A percentile compares a stretch with the other conserved stretches of the same genome.
Conservation (phyloP, 1,140 invertebrate genomes). For the Varroa destructor region DNA sequence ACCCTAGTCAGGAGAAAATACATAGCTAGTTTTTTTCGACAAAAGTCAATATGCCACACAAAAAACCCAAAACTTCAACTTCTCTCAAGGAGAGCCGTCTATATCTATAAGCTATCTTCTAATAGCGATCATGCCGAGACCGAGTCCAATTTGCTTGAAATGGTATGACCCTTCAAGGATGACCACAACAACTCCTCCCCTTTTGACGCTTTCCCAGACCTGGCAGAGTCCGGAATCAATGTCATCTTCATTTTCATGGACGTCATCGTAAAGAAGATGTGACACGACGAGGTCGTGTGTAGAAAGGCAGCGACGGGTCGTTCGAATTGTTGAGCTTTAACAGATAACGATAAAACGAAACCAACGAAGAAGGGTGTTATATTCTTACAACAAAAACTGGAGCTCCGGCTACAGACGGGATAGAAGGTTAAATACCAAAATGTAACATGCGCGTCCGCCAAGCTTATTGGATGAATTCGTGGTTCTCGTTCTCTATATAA, state of each 20-base stretch:
- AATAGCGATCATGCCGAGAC: neutral
- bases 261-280: slow-evolving; percentile 11
- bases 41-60: too few relatives aligned
- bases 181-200: neutral
- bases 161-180: slow-evolving; percentile 3
- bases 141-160: slow-evolving; percentile 6
- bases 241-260: neutral
- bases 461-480: too few relatives aligned
- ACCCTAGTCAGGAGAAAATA: too few relatives aligned
- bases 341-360: neutral
- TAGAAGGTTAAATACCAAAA: too few relatives aligned
- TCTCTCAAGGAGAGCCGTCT: too few relatives aligned
- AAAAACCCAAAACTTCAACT: too few relatives aligned
- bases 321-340: neutral
- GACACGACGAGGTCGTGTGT: slow-evolving; percentile 8
- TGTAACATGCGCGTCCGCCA: too few relatives aligned
- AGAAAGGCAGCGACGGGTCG: neutral
- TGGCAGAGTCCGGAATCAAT: neutral
- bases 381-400: too few relatives aligned
- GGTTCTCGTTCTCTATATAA: too few relatives aligned
- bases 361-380: too few relatives aligned
- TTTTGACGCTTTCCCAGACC: slow-evolving; percentile 8
- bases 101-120: neutral
- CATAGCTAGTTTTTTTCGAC: too few relatives aligned
- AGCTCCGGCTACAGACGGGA: too few relatives aligned